Conservation (phyloP, 2,888 invertebrate genomes). For the Subacronicta megacephala region DNA sequence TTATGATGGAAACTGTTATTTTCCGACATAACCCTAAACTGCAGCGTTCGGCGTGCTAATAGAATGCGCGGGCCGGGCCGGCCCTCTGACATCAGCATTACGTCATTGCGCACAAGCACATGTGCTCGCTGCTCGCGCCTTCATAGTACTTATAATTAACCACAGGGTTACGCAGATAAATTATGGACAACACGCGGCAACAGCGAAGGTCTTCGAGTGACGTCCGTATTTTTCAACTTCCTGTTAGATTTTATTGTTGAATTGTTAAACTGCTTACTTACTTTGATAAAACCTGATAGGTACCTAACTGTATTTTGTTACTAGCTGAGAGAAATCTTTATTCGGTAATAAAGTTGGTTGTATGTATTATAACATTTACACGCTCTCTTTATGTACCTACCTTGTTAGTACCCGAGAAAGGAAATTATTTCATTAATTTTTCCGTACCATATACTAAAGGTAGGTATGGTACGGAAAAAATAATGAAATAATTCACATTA, state of each 20-base stretch:
- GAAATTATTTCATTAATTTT: too few species aligned
- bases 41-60: conserved; percentile 46
- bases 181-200: conserved; percentile 53
- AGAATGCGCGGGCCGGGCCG: conserved; percentile 56
- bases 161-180: conserved; percentile 52
- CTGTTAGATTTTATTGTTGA: conserved; percentile 45
- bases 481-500: too few species aligned
- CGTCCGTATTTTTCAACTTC: conserved; percentile 57
- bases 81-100: conserved; percentile 58
- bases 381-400: too few species aligned
- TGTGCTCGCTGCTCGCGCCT: conserved; percentile 47
- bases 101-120: conserved; percentile 58
- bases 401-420: too few species aligned
- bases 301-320: conserved; percentile 34
- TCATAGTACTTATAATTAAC: conserved; percentile 48
- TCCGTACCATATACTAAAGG: too few species aligned
- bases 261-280: conserved; percentile 17
- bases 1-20: too few species aligned
- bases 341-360: not conserved
- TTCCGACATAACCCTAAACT: conserved; percentile 40
- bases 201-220: conserved; percentile 53
- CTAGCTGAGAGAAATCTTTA: not conserved
- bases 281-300: conserved; percentile 30
- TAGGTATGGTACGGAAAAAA: too few species aligned
- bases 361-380: too few species aligned